Evolutionary conservation across 2,797 vertebrate species (phyloP).

Genomic region (Perdix hodgsoniae): DNA sequence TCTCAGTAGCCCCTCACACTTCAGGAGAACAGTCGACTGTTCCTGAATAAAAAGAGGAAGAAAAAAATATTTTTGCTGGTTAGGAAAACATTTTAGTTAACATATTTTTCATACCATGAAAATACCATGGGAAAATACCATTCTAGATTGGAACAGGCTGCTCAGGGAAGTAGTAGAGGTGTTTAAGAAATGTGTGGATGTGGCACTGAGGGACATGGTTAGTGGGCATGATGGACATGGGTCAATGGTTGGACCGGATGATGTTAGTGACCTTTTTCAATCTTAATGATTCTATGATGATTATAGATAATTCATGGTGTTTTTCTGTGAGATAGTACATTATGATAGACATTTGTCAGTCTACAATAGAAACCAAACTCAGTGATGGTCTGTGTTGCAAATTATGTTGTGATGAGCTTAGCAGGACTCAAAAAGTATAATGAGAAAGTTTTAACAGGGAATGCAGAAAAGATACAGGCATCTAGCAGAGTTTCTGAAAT

Average conservation of each 20-base stretch:
- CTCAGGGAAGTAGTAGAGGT: no score
- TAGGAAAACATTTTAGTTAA: not conserved
- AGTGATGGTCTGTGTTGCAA: not conserved
- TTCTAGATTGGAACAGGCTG: not conserved
- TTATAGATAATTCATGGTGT: not conserved
- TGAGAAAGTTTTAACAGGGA: constrained; percentile 46
- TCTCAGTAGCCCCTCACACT: not conserved
- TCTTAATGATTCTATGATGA: not conserved
- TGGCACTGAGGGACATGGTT: no score
- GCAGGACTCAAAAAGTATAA: constrained; percentile 29
- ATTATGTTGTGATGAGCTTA: not conserved
- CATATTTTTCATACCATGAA: not conserved
- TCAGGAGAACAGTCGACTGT: not conserved
- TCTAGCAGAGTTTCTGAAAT: constrained; percentile 46
- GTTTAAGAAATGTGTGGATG: no score
- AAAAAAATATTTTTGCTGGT: not conserved
- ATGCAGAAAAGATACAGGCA: constrained; percentile 41
- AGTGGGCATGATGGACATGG: no score
- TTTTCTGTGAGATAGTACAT: not conserved
- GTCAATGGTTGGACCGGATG: no score
- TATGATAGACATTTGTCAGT: not conserved
- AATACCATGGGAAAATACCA: not conserved
- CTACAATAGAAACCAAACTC: not conserved
- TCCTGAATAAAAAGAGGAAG: not conserved
- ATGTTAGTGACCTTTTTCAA: no score